phyloP scores from a whole-genome alignment of 1,140 invertebrate species.

The Plutomurus gul region DNA sequence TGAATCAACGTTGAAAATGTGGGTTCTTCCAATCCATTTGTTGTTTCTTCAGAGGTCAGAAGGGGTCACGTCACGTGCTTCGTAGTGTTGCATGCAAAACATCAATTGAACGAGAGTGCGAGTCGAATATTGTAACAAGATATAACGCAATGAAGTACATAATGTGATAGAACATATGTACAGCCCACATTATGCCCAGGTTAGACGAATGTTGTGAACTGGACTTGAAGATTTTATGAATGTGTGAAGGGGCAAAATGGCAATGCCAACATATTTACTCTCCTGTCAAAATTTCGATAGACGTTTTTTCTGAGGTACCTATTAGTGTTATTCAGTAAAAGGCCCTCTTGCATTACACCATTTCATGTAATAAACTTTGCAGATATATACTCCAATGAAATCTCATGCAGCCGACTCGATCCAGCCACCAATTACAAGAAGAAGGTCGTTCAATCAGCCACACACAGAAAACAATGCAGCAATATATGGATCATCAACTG shows the following conservation, averaged over 20 bases:
- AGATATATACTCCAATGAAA: too few species aligned
- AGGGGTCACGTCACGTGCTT: slow-evolving; percentile 32
- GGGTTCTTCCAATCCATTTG: slow-evolving; percentile 7
- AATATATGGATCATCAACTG: not conserved
- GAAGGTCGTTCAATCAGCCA: too few species aligned
- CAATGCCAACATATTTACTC: slow-evolving; percentile 28
- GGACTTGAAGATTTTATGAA: slow-evolving; percentile 14
- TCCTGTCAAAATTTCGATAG: slow-evolving; percentile 28
- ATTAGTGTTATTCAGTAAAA: too few species aligned
- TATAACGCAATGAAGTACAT: not conserved
- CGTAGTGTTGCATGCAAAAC: slow-evolving; percentile 33
- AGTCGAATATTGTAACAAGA: slow-evolving; percentile 11
- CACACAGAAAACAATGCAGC: too few species aligned
- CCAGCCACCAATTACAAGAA: too few species aligned
- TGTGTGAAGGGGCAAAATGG: slow-evolving; percentile 22
- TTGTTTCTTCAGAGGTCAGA: slow-evolving; percentile 26
- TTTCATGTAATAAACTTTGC: not conserved
- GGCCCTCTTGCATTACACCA: not conserved
- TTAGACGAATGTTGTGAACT: not conserved
- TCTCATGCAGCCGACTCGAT: too few species aligned
- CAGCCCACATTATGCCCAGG: not conserved
- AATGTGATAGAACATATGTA: not conserved
- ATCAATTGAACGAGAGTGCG: slow-evolving; percentile 35
- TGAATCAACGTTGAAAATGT: not conserved
- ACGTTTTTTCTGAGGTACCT: not conserved